Base-by-base conservation (phyloP, 2,797 vertebrate genomes). In the Myotis daubentonii region DNA sequence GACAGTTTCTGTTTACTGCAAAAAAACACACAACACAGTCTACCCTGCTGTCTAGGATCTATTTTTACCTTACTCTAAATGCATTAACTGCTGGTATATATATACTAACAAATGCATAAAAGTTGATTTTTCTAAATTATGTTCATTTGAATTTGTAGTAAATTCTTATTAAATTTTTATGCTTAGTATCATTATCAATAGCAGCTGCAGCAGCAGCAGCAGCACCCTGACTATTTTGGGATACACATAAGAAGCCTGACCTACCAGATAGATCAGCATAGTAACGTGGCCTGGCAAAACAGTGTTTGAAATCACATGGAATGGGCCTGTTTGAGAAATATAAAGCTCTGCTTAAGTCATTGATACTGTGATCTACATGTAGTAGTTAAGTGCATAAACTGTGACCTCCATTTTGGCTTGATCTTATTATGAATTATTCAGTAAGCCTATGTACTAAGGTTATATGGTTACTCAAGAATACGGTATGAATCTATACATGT, bases 31-130 rank as follows among this genome's bases (percentile, higher is more conserved):
- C 38, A 41, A 41, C 51, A n/a, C 36, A 83, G 87, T 62, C 23
- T 92, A 81, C 89, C 23, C 1, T 94, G 12, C n/a, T 86, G 6
- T 66, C 60, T 94, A 75, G 12, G 15, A 74, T 89, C 33, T 89
- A 80, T 68, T 94, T 97, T 95, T 80, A 79, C 15, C 76, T 95
- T 76, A 80, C 60, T 62, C 5, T 4, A 86, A 91, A 87, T 91
- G 51, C 4, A 76, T 80, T 70, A 86, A 41, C 38, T 93, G 8
- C 38, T 74, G 53, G 33, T 93, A 57, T 47, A 71, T 55, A 87
- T 55, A 87, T 36, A 23, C 8, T 91, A 96, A 47, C 9, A 94
- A 91, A 87, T 79, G 2, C 13, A 89, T 8, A 15, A 30, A 84
- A 89, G 19, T 53, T 90, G 17, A 60, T 65, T 80, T 47, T n/a